Evolutionary conservation across 2,797 vertebrate genomes (phyloP).

Genomic region (Pristis pectinata): DNA sequence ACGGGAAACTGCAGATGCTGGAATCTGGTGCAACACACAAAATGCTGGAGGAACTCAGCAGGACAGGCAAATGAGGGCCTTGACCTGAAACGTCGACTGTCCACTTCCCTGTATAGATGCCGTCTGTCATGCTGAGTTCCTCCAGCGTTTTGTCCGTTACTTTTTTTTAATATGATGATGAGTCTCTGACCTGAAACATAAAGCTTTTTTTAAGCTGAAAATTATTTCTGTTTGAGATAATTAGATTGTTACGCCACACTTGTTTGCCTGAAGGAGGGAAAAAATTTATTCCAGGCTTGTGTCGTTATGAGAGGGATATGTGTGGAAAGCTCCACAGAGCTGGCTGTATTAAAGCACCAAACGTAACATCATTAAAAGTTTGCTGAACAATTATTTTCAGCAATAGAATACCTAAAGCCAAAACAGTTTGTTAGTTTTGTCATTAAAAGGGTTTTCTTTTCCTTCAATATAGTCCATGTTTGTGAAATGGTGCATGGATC

Average conservation of each 20-base stretch:
- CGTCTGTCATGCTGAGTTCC: too few relatives aligned
- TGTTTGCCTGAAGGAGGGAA: background rate
- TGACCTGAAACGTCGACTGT: too few relatives aligned
- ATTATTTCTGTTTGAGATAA: too few relatives aligned
- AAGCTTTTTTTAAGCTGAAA: background rate
- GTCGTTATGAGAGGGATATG: too few relatives aligned
- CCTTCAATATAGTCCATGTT: too few relatives aligned
- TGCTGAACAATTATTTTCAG: background rate
- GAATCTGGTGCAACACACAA: background rate
- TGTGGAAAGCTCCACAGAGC: background rate
- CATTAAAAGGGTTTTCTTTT: background rate
- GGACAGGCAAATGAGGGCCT: too few relatives aligned
- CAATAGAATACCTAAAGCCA: background rate
- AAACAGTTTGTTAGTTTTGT: background rate
- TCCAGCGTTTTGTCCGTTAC: background rate
- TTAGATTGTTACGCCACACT: too few relatives aligned
- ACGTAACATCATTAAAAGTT: background rate
- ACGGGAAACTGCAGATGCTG: background rate
- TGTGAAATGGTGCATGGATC: background rate
- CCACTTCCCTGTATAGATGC: too few relatives aligned
- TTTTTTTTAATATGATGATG: too few relatives aligned
- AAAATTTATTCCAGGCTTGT: too few relatives aligned
- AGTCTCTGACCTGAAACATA: background rate
- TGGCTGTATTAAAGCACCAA: background rate
- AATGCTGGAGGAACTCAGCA: too few relatives aligned